phyloP scores from a whole-genome alignment of 2,113 vertebrate genomes.

The Entomyzon cyanotis region DNA sequence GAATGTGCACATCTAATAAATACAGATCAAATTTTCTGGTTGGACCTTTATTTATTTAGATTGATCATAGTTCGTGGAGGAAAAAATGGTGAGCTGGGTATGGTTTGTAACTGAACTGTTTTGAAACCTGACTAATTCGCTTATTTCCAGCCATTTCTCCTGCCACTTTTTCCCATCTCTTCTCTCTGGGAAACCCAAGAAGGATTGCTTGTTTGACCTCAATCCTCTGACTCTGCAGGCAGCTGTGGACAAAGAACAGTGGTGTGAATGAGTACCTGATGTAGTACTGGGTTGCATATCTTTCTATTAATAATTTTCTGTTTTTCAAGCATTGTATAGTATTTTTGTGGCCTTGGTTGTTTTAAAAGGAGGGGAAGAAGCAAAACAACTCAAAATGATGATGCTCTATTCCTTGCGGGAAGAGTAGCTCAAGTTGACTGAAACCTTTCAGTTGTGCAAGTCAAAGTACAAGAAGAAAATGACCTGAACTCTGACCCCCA shows the following conservation, averaged over 20 bases:
- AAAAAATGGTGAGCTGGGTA: neutral
- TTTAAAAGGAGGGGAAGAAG: neutral
- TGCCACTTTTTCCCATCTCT: neutral
- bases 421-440: neutral
- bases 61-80: neutral
- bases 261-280: neutral
- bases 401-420: neutral
- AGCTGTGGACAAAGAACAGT: neutral
- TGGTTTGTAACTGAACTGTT: neutral
- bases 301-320: neutral
- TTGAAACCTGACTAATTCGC: neutral
- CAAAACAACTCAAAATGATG: neutral
- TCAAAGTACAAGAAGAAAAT: neutral
- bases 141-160: neutral
- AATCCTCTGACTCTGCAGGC: neutral
- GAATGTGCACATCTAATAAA: neutral
- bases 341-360: neutral
- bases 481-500: neutral
- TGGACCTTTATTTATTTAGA: neutral
- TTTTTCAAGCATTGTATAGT: neutral
- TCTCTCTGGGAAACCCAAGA: neutral
- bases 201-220: neutral
- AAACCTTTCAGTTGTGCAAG: neutral
- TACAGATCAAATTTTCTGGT: neutral
- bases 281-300: neutral